Percentiles rank a stretch among this genome's conserved stretches.
These are phyloP conservation scores for Sebastes flavidus DNA, from an alignment of 2,797 vertebrate genomes.

Conservation along the genomic window DNA sequence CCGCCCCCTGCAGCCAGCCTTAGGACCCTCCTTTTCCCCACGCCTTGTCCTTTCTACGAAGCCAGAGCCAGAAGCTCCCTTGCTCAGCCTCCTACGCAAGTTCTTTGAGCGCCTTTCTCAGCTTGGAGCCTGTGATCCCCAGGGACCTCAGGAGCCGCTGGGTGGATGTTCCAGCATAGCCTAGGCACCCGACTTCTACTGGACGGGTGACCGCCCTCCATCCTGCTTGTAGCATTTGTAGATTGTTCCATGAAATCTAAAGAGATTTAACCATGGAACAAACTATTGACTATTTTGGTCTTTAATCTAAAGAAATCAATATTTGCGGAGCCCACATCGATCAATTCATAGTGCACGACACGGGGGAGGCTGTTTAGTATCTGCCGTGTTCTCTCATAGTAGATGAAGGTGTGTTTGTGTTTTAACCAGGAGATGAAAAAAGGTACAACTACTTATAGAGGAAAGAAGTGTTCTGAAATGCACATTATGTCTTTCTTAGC, in stretches of 20 bases:
- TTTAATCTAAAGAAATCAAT: conserved; percentile 24
- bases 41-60: too few species aligned
- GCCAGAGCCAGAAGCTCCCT: too few species aligned
- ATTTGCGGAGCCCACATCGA: conserved; percentile 8
- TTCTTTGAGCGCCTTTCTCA: too few species aligned
- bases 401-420: background rate
- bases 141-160: too few species aligned
- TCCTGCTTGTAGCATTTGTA: background rate
- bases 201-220: too few species aligned
- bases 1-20: too few species aligned
- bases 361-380: conserved; percentile 12
- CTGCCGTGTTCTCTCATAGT: background rate
- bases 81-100: too few species aligned
- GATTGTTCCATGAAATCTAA: background rate
- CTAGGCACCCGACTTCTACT: too few species aligned
- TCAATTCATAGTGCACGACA: background rate
- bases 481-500: background rate
- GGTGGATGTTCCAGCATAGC: too few species aligned
- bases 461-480: conserved; percentile 24
- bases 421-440: conserved; percentile 17
- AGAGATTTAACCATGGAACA: background rate
- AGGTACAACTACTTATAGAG: background rate
- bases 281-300: conserved; percentile 15
- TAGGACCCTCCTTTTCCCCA: too few species aligned
- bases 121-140: too few species aligned